Conservation (phyloP, 1,140 invertebrate species). For the Apis cerana region DNA sequence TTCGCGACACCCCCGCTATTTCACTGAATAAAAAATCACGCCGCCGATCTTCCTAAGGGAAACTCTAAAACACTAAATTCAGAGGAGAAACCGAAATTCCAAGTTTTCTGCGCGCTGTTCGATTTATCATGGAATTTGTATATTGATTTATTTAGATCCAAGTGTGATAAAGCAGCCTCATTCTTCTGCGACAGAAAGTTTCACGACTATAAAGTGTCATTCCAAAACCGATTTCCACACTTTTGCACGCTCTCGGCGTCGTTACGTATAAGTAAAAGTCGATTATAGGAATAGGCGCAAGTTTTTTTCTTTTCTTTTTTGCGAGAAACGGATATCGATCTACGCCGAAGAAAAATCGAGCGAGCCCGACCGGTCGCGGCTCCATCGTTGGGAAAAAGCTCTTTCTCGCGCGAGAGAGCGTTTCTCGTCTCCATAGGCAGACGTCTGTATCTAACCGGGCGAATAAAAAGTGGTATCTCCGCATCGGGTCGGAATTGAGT, state of each 20-base stretch:
- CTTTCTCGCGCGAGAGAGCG: not conserved
- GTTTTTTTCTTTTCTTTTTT: constrained; percentile 20
- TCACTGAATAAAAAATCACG: constrained; percentile 46
- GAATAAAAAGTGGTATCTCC: constrained; percentile 65
- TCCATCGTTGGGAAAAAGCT: constrained; percentile 50
- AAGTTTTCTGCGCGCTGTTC: no score
- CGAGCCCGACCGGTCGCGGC: constrained; percentile 61
- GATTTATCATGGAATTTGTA: no score
- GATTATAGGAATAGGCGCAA: not conserved
- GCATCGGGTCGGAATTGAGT: constrained; percentile 68
- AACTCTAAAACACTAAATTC: not conserved
- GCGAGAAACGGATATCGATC: not conserved
- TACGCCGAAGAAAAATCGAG: constrained; percentile 22
- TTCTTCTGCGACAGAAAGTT: no score
- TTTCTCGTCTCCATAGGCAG: constrained; percentile 58
- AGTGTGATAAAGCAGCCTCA: no score
- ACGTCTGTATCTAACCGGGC: constrained; percentile 54
- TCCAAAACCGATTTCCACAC: no score
- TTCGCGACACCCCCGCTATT: not conserved
- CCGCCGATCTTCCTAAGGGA: not conserved
- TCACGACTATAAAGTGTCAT: no score
- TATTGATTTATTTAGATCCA: no score
- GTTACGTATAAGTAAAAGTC: no score
- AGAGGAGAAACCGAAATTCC: no score
- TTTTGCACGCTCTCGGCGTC: no score